Conservation (phyloP, 2,888 invertebrate genomes). For the Sarcophaga caerulescens region DNA sequence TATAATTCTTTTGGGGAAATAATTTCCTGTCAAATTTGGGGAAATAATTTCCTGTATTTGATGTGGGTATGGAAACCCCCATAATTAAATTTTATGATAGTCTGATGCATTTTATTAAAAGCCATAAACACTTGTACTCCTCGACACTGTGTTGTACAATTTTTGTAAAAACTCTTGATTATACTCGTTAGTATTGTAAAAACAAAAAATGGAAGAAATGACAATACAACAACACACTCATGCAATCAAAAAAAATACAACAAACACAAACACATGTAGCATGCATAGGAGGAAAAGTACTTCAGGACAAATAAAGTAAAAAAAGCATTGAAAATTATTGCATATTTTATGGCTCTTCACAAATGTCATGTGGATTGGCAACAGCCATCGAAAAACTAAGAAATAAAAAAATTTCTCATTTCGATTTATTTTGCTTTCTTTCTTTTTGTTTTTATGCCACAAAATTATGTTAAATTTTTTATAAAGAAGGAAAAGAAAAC, state of each 20-base stretch:
- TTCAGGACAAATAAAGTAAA: not conserved
- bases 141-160: not conserved
- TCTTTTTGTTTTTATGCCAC: not conserved
- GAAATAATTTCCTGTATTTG: not conserved
- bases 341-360: constrained; percentile 53
- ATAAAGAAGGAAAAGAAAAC: not conserved
- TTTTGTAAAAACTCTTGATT: constrained; percentile 46
- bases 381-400: not conserved
- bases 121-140: not conserved
- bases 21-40: too few relatives aligned
- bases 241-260: constrained; percentile 6
- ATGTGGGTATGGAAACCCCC: constrained; percentile 12
- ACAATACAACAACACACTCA: constrained; percentile 25
- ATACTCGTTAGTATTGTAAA: constrained; percentile 51
- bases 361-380: constrained; percentile 40
- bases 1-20: too few relatives aligned
- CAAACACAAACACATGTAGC: not conserved
- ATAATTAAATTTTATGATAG: not conserved
- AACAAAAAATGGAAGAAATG: constrained; percentile 4
- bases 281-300: constrained; percentile 8
- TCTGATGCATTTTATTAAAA: not conserved
- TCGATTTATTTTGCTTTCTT: not conserved
- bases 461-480: constrained; percentile 1
- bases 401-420: constrained; percentile 24
- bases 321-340: constrained; percentile 46